Base-by-base conservation (phyloP, 2,113 vertebrate species). In the Notothenia rossii region DNA sequence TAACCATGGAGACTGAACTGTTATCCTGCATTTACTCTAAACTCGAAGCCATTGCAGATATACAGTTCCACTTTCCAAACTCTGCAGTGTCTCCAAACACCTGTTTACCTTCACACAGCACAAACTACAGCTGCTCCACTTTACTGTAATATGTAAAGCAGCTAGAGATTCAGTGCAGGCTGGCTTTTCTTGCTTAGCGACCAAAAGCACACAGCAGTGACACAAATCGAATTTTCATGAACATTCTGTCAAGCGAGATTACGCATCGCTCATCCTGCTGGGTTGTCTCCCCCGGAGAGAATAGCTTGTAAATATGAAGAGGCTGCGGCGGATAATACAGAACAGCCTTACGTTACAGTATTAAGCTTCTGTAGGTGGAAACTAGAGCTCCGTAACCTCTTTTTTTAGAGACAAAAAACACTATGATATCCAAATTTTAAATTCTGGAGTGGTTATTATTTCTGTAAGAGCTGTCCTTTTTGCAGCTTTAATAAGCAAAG, bases 211-310 rank as follows among this genome's bases (percentile, higher is more conserved):
- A 58, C 64, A 72, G 68, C 74, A 69, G 75, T 67, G 77, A 75
- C 66, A 79, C 50, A 1, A 68, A 75, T 64, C 71, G 67, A 77
- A 81, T 79, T 87, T 80, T 86, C 67, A 86, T 60, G 58, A 86
- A 59, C 86, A 86, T 70, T 73, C 78, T 86, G 77, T 82, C 86
- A 81, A 45, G 49, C 63, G 62, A 87, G 82, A 91, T 87, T 84
- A 87, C 13, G 4, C 71, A 51, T 71, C 68, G 45, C 25, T 82
- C 77, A 81, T 87, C 75, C 72, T 71, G 73, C 72, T 86, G 69
- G 64, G 58, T 79, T 78, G 63, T 36, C 77, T 67, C 64, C 82
- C 85, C 72, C 7, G 22, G 71, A 72, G 72, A 82, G 67, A 76
- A 58, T 48, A 71, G 54, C 58, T 63, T 71, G 75, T 77, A 81